phyloP scores from a whole-genome alignment of 1,140 invertebrate genomes.

The Yoshiicerus persimilis region DNA sequence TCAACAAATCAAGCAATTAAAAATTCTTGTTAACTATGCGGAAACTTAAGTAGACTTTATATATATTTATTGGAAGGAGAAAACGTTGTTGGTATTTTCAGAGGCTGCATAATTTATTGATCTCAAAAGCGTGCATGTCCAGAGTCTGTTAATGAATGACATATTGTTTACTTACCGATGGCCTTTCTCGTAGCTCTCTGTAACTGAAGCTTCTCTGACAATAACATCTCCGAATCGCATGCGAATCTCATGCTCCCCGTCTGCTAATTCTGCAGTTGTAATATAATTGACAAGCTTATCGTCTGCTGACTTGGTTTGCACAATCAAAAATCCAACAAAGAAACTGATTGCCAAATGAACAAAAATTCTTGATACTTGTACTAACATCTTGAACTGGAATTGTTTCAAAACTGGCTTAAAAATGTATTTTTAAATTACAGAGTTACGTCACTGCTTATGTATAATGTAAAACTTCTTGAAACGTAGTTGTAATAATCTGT shows the following conservation, averaged over 20 bases:
- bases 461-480: no score
- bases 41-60: no score
- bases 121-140: no score
- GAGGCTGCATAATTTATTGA: no score
- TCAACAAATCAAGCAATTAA: no score
- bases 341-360: not conserved
- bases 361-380: not conserved
- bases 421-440: no score
- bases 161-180: not conserved
- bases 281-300: constrained; percentile 58
- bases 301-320: not conserved
- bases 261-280: constrained; percentile 60
- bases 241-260: constrained; percentile 65
- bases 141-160: not conserved
- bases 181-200: constrained; percentile 46
- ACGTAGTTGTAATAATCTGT: no score
- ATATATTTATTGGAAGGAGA: no score
- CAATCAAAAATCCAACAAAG: not conserved
- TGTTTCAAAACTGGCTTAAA: no score
- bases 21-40: no score
- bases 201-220: constrained; percentile 65
- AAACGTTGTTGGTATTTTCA: no score
- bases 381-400: not conserved
- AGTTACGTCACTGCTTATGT: no score
- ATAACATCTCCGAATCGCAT: constrained; percentile 63